Percentiles rank a stretch among this genome's conserved stretches.
Conservation (phyloP, 2,797 vertebrate genomes). For the Sebastes dallii region DNA sequence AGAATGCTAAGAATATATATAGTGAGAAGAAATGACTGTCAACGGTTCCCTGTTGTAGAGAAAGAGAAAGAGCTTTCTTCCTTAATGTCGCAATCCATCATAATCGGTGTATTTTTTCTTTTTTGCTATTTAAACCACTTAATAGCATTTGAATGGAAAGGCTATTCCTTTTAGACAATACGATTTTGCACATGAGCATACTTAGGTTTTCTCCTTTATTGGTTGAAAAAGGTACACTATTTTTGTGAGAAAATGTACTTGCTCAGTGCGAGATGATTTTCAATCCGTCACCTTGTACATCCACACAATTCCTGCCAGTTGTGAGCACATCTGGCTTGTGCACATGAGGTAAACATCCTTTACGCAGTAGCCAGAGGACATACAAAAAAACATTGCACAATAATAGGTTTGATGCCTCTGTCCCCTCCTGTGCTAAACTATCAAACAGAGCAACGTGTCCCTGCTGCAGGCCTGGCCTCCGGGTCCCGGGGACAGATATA, state of each 20-base stretch:
- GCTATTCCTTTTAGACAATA: constrained; percentile 1
- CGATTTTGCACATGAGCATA: neutral
- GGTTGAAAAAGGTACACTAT: neutral
- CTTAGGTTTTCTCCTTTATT: neutral
- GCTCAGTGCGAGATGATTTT: neutral
- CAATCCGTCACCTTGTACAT: neutral
- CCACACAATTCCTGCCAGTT: neutral
- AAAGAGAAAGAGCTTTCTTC: constrained; percentile 27
- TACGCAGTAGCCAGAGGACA: constrained; percentile 32
- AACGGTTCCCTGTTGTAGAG: constrained; percentile 17
- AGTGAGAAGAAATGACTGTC: constrained; percentile 25
- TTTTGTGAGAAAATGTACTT: neutral
- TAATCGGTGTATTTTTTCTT: constrained; percentile 27
- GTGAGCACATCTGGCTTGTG: constrained; percentile 30
- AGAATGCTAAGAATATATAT: constrained; percentile 40
- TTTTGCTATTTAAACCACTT: constrained; percentile 34
- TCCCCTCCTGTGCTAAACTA: constrained; percentile 30
- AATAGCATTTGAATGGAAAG: constrained; percentile 17
- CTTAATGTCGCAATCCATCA: constrained; percentile 50
- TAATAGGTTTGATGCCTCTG: constrained; percentile 52
- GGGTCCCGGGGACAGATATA: constrained; percentile 60
- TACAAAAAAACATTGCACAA: constrained; percentile 19
- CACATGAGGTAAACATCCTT: constrained; percentile 26
- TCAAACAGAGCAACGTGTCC: constrained; percentile 58
- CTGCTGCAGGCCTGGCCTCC: constrained; percentile 42